phyloP scores from a whole-genome alignment of 1,140 invertebrate genomes.

The Drosophila suzukii region DNA sequence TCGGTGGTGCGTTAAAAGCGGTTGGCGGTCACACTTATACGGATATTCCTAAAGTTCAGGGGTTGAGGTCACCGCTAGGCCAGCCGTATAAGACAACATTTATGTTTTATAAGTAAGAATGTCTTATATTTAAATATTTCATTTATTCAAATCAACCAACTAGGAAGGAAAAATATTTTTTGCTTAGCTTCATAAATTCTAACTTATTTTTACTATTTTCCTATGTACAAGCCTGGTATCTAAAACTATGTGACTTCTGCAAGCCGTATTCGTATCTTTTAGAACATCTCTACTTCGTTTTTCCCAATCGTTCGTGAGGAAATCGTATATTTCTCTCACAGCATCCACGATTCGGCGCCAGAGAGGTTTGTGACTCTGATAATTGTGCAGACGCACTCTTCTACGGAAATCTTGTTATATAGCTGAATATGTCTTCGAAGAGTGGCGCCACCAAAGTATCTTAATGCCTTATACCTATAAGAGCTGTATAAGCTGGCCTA shows the following conservation, averaged over 20 bases:
- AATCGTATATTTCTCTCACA: conserved; percentile 42
- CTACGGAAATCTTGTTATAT: conserved; percentile 20
- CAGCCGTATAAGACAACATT: not conserved
- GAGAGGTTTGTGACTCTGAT: conserved; percentile 47
- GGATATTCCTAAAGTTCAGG: not conserved
- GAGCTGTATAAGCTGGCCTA: not conserved
- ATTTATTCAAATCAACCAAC: not conserved
- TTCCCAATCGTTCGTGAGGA: not conserved
- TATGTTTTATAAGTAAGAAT: not conserved
- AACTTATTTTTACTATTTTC: not conserved
- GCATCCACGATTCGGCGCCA: conserved; percentile 56
- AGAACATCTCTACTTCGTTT: conserved; percentile 60
- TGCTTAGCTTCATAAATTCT: not conserved
- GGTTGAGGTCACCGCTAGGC: conserved; percentile 51
- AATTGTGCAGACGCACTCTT: conserved; percentile 64
- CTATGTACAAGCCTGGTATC: conserved; percentile 40
- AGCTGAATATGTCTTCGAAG: conserved; percentile 62
- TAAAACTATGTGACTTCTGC: conserved; percentile 52
- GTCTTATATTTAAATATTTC: not conserved
- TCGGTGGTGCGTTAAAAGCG: not conserved
- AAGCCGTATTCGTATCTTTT: conserved; percentile 50
- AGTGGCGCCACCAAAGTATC: conserved; percentile 3
- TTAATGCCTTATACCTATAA: not conserved
- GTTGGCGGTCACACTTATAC: conserved; percentile 39
- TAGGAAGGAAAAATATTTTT: too few relatives aligned